Conservation (phyloP, 2,888 invertebrate genomes). For the Drosophila atripex region DNA sequence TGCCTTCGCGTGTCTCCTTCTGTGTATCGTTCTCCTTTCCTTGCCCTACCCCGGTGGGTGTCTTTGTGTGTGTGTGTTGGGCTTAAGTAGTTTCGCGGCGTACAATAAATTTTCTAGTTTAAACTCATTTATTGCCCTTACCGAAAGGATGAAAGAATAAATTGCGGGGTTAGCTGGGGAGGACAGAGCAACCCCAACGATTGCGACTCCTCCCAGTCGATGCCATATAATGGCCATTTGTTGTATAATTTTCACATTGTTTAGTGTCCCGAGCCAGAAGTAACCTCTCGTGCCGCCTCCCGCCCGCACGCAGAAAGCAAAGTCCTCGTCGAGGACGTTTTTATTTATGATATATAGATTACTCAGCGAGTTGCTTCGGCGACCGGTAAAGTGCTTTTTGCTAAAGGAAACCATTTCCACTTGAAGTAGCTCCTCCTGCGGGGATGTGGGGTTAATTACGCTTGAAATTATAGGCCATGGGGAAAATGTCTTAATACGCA, state of each 20-base stretch:
- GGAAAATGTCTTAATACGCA: slow-evolving; percentile 59
- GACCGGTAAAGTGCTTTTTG: slow-evolving; percentile 25
- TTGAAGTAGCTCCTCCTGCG: slow-evolving; percentile 6
- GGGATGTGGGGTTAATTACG: slow-evolving; percentile 33
- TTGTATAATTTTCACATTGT: slow-evolving; percentile 79
- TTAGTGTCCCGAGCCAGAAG: slow-evolving; percentile 59
- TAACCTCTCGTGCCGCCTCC: slow-evolving; percentile 36
- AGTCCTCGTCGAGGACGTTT: slow-evolving; percentile 33
- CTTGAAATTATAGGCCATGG: slow-evolving; percentile 55
- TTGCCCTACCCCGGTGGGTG: neutral
- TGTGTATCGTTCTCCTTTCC: neutral
- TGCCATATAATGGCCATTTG: slow-evolving; percentile 69
- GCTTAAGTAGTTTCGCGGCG: slow-evolving; percentile 77
- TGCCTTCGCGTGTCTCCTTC: slow-evolving; percentile 60
- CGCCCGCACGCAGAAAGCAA: slow-evolving; percentile 7
- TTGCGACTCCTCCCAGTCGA: slow-evolving; percentile 35
- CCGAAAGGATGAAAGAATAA: slow-evolving; percentile 48
- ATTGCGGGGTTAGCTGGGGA: slow-evolving; percentile 21
- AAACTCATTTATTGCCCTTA: slow-evolving; percentile 75
- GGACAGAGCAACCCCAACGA: slow-evolving; percentile 19
- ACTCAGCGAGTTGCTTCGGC: slow-evolving; percentile 43
- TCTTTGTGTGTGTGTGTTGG: slow-evolving; percentile 28
- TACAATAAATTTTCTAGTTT: slow-evolving; percentile 78
- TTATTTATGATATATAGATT: slow-evolving; percentile 70
- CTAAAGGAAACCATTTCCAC: slow-evolving; percentile 11